These are phyloP conservation scores for Ciconia boyciana DNA, from an alignment of 2,113 vertebrate genomes.

Conservation along the genomic window DNA sequence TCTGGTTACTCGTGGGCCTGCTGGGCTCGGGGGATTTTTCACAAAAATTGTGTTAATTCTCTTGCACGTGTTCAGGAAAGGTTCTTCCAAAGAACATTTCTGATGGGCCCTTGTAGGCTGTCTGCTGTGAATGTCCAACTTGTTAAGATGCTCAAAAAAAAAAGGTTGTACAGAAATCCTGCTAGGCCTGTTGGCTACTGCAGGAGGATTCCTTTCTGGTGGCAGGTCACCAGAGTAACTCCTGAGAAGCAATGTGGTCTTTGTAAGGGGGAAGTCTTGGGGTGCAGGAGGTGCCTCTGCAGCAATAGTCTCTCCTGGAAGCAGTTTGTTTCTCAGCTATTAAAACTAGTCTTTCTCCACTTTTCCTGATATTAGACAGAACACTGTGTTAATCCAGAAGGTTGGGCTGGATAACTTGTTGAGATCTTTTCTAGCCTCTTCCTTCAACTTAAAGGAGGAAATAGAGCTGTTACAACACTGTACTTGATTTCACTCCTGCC, in stretches of 20 bases:
- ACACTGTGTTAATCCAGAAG: not conserved
- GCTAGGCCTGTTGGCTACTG: not conserved
- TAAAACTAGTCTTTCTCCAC: not conserved
- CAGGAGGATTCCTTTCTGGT: no score
- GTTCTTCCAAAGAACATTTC: not conserved
- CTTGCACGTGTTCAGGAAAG: not conserved
- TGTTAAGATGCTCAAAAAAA: not conserved
- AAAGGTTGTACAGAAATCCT: not conserved
- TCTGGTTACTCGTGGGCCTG: not conserved
- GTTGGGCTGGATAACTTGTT: not conserved
- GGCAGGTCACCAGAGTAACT: not conserved
- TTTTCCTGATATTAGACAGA: not conserved
- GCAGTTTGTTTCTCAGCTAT: not conserved
- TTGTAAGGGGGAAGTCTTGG: no score
- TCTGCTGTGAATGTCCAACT: not conserved
- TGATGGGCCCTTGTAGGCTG: not conserved
- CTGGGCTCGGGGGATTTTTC: not conserved
- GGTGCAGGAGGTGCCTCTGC: not conserved
- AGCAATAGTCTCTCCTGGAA: not conserved
- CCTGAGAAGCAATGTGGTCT: accelerated
- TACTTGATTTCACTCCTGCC: not conserved
- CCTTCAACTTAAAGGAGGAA: not conserved
- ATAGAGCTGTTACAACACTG: not conserved
- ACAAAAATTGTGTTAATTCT: not conserved
- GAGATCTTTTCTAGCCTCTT: not conserved